These are phyloP conservation scores for Heliconius nattereri DNA, from an alignment of 1,140 invertebrate genomes.

Conservation along the genomic window DNA sequence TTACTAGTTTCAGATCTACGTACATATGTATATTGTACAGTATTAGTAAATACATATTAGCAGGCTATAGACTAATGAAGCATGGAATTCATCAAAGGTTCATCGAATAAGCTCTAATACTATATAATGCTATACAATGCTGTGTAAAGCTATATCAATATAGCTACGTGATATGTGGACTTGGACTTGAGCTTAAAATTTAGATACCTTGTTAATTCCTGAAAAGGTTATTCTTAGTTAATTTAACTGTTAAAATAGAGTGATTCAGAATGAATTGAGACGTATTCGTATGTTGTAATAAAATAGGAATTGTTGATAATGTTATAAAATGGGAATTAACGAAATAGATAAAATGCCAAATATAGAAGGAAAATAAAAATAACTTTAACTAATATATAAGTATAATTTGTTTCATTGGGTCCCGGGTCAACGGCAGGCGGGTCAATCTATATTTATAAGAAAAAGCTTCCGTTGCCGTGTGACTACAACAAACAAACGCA, in stretches of 20 bases:
- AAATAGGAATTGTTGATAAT: too few species aligned
- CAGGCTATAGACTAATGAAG: conserved; percentile 22
- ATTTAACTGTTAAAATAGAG: background rate
- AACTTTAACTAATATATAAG: too few species aligned
- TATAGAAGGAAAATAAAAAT: too few species aligned
- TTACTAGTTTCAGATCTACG: too few species aligned
- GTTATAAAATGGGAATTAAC: too few species aligned
- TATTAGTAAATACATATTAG: background rate
- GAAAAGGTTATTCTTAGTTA: background rate
- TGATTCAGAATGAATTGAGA: background rate
- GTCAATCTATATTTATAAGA: too few species aligned
- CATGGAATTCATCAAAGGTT: conserved; percentile 21
- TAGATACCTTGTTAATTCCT: background rate
- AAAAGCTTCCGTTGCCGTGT: too few species aligned
- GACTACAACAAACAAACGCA: too few species aligned
- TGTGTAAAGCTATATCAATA: background rate
- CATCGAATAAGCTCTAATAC: conserved; percentile 25
- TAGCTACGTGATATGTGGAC: background rate
- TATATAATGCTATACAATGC: conserved; percentile 6
- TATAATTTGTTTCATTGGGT: too few species aligned
- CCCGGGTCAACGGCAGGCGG: too few species aligned
- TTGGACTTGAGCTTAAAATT: background rate
- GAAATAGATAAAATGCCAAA: too few species aligned
- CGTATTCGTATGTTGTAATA: background rate
- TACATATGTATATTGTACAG: background rate